Conservation (phyloP, 2,113 vertebrate genomes). For the Sapayoa aenigma region DNA sequence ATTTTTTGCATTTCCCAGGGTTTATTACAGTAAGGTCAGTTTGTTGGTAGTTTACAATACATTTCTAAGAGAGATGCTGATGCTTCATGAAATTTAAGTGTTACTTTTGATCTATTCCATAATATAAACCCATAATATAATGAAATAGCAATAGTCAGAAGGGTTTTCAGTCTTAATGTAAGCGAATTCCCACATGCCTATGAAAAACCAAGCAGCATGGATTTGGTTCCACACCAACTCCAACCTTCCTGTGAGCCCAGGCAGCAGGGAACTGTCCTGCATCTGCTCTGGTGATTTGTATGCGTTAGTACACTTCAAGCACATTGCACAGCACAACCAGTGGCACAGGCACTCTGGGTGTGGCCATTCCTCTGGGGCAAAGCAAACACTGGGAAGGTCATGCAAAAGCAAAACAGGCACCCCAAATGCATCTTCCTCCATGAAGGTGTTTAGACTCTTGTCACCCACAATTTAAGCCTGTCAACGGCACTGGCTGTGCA, state of each 20-base stretch:
- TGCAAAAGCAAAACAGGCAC: background rate
- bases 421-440: background rate
- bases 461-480: background rate
- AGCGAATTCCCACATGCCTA: background rate
- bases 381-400: background rate
- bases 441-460: background rate
- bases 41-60: slow-evolving; percentile 16
- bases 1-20: background rate
- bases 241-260: background rate
- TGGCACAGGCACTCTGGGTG: fast-evolving
- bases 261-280: background rate
- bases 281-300: background rate
- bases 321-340: background rate
- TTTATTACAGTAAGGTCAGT: slow-evolving; percentile 5
- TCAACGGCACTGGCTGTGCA: background rate
- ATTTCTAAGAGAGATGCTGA: slow-evolving; percentile 35
- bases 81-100: slow-evolving; percentile 1
- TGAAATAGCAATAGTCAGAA: background rate
- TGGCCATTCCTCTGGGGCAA: background rate
- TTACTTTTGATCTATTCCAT: slow-evolving; percentile 9
- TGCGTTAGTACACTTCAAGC: background rate
- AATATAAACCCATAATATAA: background rate
- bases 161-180: background rate
- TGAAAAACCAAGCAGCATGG: background rate
- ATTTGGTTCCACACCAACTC: background rate